Evolutionary conservation across 2,113 vertebrate genomes (phyloP), one percentile per base, ranked within the genome.

Genomic region (Phoenicopterus ruber): DNA sequence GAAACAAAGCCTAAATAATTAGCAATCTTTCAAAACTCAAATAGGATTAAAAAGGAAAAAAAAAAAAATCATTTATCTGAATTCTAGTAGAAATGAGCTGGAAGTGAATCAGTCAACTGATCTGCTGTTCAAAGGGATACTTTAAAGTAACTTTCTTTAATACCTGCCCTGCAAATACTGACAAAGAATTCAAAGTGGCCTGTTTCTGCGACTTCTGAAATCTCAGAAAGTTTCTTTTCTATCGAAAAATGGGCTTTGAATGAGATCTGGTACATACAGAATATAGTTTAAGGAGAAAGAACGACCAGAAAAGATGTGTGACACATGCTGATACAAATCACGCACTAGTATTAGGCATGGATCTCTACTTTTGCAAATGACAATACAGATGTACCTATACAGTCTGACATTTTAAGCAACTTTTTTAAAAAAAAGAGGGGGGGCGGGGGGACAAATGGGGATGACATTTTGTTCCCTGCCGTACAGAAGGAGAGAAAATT

Each of bases 391-490:
- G 20, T n/a, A 63, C 34, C 57, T 52, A 25, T 18, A 26, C 17
- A 46, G 49, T 46, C 29, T 65, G 81, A 80, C 65, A 46, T 65
- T 87, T 26, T 0, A 90, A 94, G 72, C 59, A 78, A 84, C 31
- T 69, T 86, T 0, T 42, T 42, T 10, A 3, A 19, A 17, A 28
- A 5, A 18, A 5, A n/a, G 10, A 10, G 22, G 29, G 15, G 4
- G 78, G 36, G 22, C 18, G 16, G 4, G 78, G 36, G 55, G 63
- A 17, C 14, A 65, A 47, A 52, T 59, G 36, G 10, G 32, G 36
- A 20, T 87, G 77, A 44, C 69, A 86, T 96, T 96, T 89, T 94
- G 34, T 91, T 91, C 91, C n/a, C 36, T 84, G 88, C 44, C 28
- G 2, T 34, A 29, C 9, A 74, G 85, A 50, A 76, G 80, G 28